Percentiles rank a stretch among this genome's conserved stretches.
Conservation (phyloP, 2,797 vertebrate species). For the Betta splendens region DNA sequence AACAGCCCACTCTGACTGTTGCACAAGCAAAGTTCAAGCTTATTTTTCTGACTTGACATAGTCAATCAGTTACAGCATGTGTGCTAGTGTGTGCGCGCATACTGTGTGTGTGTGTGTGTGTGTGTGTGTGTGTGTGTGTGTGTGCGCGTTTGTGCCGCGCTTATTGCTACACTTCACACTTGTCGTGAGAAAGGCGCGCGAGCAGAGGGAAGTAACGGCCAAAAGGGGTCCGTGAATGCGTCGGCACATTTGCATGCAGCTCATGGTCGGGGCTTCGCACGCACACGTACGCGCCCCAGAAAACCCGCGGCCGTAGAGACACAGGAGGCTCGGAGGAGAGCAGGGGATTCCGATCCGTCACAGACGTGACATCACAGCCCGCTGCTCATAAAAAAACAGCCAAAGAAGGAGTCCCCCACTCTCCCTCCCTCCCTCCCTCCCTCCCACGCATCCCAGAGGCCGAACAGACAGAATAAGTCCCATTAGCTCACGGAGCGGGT, state of each 20-base stretch:
- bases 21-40: no score
- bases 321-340: slow-evolving; percentile 20
- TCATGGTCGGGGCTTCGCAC: slow-evolving; percentile 45
- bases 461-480: slow-evolving; percentile 28
- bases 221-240: slow-evolving; percentile 31
- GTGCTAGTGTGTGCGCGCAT: no score
- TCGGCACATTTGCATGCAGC: slow-evolving; percentile 57
- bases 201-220: slow-evolving; percentile 10
- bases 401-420: slow-evolving; percentile 74
- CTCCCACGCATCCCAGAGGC: slow-evolving; percentile 37
- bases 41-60: no score
- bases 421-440: slow-evolving; percentile 53
- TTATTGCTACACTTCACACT: neutral
- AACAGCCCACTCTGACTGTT: no score
- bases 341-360: slow-evolving; percentile 77
- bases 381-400: slow-evolving; percentile 43
- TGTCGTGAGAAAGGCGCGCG: neutral
- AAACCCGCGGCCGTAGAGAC: slow-evolving; percentile 15
- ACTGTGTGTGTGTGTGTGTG: no score
- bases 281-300: slow-evolving; percentile 3
- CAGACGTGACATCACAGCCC: slow-evolving; percentile 74
- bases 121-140: no score
- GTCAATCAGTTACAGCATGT: no score
- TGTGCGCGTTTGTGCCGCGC: no score
- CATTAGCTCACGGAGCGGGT: slow-evolving; percentile 35